Percentiles rank a stretch among this genome's conserved stretches.
phyloP scores from a whole-genome alignment of 2,797 vertebrate species.

The Falco columbarius region DNA sequence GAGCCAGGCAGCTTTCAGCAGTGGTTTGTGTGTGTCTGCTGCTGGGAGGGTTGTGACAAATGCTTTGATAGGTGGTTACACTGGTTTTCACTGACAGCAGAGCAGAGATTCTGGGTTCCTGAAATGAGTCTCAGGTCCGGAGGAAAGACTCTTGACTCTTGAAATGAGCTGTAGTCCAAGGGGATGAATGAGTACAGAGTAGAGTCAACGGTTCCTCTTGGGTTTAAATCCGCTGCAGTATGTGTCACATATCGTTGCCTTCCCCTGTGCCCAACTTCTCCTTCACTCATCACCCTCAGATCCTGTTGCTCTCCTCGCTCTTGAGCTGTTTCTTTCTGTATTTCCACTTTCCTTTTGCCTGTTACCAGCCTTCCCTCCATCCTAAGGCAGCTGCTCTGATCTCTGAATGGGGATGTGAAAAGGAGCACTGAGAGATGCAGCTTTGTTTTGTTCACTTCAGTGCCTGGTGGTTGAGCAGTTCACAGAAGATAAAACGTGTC shows the following conservation, averaged over 20 bases:
- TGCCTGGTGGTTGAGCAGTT: neutral
- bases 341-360: neutral
- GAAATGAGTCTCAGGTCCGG: conserved; percentile 17
- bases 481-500: neutral
- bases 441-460: neutral
- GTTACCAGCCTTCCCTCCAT: neutral
- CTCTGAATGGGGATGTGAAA: neutral
- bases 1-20: neutral
- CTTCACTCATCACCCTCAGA: neutral
- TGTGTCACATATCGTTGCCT: neutral
- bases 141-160: conserved; percentile 11
- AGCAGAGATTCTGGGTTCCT: conserved; percentile 5
- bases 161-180: conserved; percentile 27
- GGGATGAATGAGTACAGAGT: neutral
- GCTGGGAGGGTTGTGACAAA: neutral
- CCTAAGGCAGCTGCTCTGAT: neutral
- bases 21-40: neutral
- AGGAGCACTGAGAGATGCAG: neutral
- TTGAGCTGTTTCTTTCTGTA: neutral
- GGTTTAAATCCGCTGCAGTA: neutral
- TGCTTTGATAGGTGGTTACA: neutral
- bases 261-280: neutral
- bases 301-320: neutral
- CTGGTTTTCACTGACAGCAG: neutral
- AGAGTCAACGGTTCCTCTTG: neutral